phyloP scores from a whole-genome alignment of 2,797 vertebrate genomes.

The Fundulus diaphanus region DNA sequence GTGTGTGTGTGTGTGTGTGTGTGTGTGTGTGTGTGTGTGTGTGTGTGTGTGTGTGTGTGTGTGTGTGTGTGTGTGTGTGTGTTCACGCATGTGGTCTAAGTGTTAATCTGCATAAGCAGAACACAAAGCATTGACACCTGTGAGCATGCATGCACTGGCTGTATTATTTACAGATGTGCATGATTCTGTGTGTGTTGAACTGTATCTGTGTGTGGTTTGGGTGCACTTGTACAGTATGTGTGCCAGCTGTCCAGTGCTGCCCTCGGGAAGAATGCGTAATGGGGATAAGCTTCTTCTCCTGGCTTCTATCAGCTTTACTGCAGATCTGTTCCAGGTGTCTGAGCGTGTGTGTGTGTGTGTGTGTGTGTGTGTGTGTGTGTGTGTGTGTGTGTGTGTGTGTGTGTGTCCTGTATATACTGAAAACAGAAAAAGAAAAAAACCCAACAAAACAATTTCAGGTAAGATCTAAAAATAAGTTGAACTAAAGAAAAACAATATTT shows the following conservation, averaged over 20 bases:
- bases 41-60: not conserved
- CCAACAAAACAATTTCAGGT: not conserved
- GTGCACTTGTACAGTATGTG: slow-evolving; percentile 42
- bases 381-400: slow-evolving; percentile 2
- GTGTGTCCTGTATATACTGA: slow-evolving; percentile 12
- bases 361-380: slow-evolving; percentile 6
- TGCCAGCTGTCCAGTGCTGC: slow-evolving; percentile 71
- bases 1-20: not conserved
- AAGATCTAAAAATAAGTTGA: not conserved
- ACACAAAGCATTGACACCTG: slow-evolving; percentile 26
- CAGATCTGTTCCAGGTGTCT: slow-evolving; percentile 71
- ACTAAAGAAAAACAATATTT: slow-evolving; percentile 12
- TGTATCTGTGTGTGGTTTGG: slow-evolving; percentile 18
- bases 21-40: not conserved
- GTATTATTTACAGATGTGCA: slow-evolving; percentile 31
- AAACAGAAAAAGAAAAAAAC: not conserved
- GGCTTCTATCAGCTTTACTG: slow-evolving; percentile 61
- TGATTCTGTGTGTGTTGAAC: slow-evolving; percentile 16
- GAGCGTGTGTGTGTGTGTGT: slow-evolving; percentile 4
- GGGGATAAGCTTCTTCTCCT: slow-evolving; percentile 71
- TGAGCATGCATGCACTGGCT: slow-evolving; percentile 25
- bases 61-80: not conserved
- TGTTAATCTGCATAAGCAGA: slow-evolving; percentile 31
- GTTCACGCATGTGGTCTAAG: slow-evolving; percentile 13
- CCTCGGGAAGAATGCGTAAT: slow-evolving; percentile 72